phyloP scores from a whole-genome alignment of 2,888 invertebrate genomes.

The Dioctria rufipes region DNA sequence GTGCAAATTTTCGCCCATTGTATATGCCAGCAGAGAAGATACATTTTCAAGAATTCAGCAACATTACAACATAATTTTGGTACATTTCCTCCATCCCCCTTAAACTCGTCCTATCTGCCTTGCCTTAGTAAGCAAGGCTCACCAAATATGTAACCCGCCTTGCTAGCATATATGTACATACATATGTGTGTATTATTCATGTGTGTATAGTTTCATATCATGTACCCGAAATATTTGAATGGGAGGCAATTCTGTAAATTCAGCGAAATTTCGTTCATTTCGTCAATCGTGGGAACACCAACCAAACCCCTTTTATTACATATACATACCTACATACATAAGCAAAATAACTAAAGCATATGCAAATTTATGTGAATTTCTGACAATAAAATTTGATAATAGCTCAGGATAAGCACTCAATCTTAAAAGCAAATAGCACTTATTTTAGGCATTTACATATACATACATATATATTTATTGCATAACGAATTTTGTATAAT shows the following conservation, averaged over 20 bases:
- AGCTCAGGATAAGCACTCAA: constrained; percentile 49
- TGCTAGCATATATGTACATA: neutral
- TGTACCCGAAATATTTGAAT: constrained; percentile 47
- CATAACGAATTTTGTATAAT: neutral
- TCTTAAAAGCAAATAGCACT: constrained; percentile 52
- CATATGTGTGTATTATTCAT: neutral
- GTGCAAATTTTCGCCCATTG: constrained; percentile 45
- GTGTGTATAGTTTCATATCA: constrained; percentile 45
- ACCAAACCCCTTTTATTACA: neutral
- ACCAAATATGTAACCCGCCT: no score
- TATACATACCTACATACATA: neutral
- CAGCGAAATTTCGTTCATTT: constrained; percentile 47
- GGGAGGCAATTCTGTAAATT: constrained; percentile 49
- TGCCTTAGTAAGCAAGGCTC: no score
- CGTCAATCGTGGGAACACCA: constrained; percentile 33
- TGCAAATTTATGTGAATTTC: constrained; percentile 53
- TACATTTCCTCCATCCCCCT: neutral
- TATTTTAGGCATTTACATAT: constrained; percentile 18
- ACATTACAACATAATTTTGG: constrained; percentile 30
- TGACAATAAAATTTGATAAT: constrained; percentile 55
- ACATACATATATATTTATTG: no score
- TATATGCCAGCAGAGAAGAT: constrained; percentile 32
- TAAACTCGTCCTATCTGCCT: neutral
- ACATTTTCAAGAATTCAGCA: constrained; percentile 49
- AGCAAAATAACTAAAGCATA: constrained; percentile 33